Base-by-base conservation (phyloP, 1,140 invertebrate genomes). In the Aphelinus certus region DNA sequence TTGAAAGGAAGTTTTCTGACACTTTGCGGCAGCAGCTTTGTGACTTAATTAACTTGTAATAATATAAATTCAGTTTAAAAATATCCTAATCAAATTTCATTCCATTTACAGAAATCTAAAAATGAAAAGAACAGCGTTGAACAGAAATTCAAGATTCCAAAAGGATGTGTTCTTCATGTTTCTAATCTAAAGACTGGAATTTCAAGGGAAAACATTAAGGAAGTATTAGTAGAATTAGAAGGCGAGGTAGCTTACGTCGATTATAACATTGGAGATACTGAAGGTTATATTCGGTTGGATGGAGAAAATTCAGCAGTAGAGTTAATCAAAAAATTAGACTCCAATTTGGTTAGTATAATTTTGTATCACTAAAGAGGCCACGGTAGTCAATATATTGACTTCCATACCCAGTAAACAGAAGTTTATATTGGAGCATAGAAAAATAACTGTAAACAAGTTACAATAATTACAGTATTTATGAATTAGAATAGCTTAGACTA, bases 161-260 rank as follows among this genome's bases (percentile, higher is more conserved):
- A 91, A 81, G 93, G 94, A 57, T 90, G 93, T 7, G 88, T 95
- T 56, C 83, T 96, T 7, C 88, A 92, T 66, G 90, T 96, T 60
- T 89, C 86, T 56, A 91, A 91, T 47, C 87, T 91, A 42, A 83
- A 88, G 3, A 89, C 91, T n/a, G 90, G 89, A n/a, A 90, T 90
- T 42, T 90, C 88, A 2, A 88, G 92, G 51, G 94, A 95, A 82
- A 87, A 92, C 78, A 90, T 96, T 9, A 94, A 92, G 81, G 90
- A 91, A 73, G 90, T 90, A 63, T 87, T 96, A 10, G 87, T 87
- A 42, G 89, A 92, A 79, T 80, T 91, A 46, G 91, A 90, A 65
- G 89, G 87, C 3, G 90, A 91, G 74, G 89, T 95, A 43, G 92
- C 92, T 2, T 96, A 90, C 84, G 89, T 96, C 73, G 93, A 95